Evolutionary conservation across 2,113 vertebrate genomes (phyloP).

Genomic region (Pteruthius melanotis): DNA sequence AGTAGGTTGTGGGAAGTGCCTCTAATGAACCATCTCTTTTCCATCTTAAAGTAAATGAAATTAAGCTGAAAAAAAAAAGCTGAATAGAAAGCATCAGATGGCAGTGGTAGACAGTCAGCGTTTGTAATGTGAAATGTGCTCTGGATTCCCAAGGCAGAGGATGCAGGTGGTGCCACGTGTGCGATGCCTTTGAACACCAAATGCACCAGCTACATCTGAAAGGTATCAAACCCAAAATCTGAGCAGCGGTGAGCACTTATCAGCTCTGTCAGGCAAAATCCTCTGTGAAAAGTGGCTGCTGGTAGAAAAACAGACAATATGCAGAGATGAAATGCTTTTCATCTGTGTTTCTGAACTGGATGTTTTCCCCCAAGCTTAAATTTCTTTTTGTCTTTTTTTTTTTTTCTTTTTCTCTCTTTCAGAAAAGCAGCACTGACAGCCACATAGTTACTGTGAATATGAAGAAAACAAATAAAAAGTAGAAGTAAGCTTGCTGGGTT

Average conservation of each 20-base stretch:
- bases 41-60: not conserved
- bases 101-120: not conserved
- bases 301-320: not conserved
- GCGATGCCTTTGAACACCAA: not conserved
- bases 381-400: not conserved
- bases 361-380: not conserved
- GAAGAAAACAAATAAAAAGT: not conserved
- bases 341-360: not conserved
- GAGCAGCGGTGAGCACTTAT: not conserved
- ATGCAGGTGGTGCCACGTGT: not conserved
- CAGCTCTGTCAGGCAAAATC: conserved; percentile 8
- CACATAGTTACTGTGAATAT: not conserved
- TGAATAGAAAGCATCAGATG: not conserved
- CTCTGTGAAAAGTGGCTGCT: not conserved
- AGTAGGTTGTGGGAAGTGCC: not conserved
- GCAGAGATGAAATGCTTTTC: conserved; percentile 8
- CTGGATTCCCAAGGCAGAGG: not conserved
- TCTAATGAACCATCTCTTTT: not conserved
- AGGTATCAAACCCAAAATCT: conserved; percentile 7
- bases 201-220: not conserved
- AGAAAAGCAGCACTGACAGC: not conserved
- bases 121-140: not conserved
- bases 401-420: not conserved
- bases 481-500: not conserved
- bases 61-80: not conserved